A percentile compares a stretch with the other conserved stretches of the same genome.
phyloP scores from a whole-genome alignment of 2,888 invertebrate genomes.

The Ormyrus nitidulus region DNA sequence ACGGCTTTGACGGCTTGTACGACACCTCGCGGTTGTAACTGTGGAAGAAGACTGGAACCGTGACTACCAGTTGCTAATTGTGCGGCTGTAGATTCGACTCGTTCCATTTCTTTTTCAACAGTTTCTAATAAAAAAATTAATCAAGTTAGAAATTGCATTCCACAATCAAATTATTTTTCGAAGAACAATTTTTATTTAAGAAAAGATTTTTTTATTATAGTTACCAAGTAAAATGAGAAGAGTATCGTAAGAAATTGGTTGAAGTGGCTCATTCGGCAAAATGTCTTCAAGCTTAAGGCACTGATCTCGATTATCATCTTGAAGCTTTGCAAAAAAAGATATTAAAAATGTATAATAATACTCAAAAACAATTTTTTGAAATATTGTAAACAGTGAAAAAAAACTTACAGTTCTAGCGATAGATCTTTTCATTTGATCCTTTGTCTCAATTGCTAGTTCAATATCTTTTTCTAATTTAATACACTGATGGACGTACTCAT shows the following conservation, averaged over 20 bases:
- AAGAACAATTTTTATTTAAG: background rate
- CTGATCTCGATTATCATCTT: constrained; percentile 88
- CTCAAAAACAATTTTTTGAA: background rate
- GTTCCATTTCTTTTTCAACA: constrained; percentile 87
- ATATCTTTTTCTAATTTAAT: constrained; percentile 95
- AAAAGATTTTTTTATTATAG: background rate
- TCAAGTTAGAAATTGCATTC: background rate
- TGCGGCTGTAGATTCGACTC: constrained; percentile 82
- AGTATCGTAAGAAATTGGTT: constrained; percentile 87
- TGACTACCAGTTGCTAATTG: constrained; percentile 72
- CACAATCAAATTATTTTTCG: background rate
- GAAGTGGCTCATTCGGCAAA: constrained; percentile 84
- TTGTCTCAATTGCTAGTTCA: constrained; percentile 78
- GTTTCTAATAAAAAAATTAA: constrained; percentile 79
- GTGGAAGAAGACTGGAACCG: constrained; percentile 70
- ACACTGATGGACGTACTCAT: constrained; percentile 95
- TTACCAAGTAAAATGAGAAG: constrained; percentile 90
- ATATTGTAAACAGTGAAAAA: constrained; percentile 19
- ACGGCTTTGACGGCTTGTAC: constrained; percentile 95
- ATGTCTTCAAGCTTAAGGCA: constrained; percentile 87
- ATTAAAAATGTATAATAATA: constrained; percentile 22
- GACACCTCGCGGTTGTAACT: constrained; percentile 83
- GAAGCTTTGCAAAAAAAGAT: constrained; percentile 73
- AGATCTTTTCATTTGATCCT: constrained; percentile 81
- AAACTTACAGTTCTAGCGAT: constrained; percentile 84